Base-by-base conservation (phyloP, 2,797 vertebrate species). In the Helicolenus hilgendorfi region DNA sequence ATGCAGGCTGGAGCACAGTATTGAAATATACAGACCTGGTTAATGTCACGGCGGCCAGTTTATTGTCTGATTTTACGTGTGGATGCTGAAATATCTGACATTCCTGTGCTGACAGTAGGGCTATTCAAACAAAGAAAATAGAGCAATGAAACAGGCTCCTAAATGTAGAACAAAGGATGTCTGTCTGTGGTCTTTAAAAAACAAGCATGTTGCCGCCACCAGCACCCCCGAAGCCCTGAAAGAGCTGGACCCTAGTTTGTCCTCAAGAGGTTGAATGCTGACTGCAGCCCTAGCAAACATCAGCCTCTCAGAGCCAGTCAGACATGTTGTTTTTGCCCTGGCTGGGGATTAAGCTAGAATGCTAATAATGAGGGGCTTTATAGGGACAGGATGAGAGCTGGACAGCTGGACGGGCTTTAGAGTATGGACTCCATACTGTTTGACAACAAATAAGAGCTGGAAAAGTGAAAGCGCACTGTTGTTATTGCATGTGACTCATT, bases 311-410 rank as follows among this genome's bases (percentile, higher is more conserved):
- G 86, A 82, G 84, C 81, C 78, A 76, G 85, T 88, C 92, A 89
- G 93, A 92, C 91, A 87, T 96, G 94, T 94, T 95, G 89, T 95
- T 92, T 95, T 91, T 93, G 81, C 79, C 70, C 85, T 75, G 79
- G 67, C 91, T 68, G 74, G 87, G 90, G 95, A 95, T 96, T 96
- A 96, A 88, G 90, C 85, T 90, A 91, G 91, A 92, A 92, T 91
- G 93, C 88, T 95, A 93, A 96, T 96, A 92, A 92, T 72, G 83
- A 85, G 79, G 87, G 89, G 92, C 90, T 93, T 94, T 94, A 92
- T 84, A 65, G 73, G 88, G 80, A 76, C 86, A 71, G 90, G 90
- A 91, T 89, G 90, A 89, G 78, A 80, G 87, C 88, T 29, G 86
- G 93, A 92, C 92, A 94, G 92, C 94, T 95, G 93, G 93, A 88